These are phyloP conservation scores for Mactromeris polynyma DNA, from an alignment of 2,888 invertebrate species.

Conservation along the genomic window DNA sequence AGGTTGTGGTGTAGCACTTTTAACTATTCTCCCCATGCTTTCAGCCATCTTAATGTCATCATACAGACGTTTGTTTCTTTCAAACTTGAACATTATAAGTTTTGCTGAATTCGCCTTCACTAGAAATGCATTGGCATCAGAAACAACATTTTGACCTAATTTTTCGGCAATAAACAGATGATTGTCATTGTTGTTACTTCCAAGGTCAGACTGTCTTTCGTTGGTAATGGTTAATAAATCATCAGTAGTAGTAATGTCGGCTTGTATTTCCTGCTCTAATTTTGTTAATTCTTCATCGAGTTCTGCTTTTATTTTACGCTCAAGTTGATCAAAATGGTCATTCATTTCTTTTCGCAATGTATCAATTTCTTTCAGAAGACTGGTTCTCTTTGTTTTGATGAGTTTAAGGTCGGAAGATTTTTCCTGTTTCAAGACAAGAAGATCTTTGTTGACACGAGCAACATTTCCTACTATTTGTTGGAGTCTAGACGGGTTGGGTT, in stretches of 20 bases:
- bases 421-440: not conserved
- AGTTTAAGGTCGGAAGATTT: not conserved
- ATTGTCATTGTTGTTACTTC: not conserved
- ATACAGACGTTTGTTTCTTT: not conserved
- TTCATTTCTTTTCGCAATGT: not conserved
- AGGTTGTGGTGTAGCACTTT: not conserved
- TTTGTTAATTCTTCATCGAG: not conserved
- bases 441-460: not conserved
- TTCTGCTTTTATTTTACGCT: not conserved
- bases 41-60: not conserved
- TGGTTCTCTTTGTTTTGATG: not conserved
- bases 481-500: not conserved
- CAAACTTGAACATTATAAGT: not conserved
- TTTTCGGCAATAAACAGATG: slow-evolving; percentile 2
- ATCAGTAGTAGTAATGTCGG: not conserved
- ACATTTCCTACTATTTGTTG: not conserved
- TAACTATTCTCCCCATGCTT: not conserved
- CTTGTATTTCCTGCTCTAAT: not conserved
- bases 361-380: not conserved
- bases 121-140: not conserved
- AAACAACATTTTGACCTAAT: not conserved
- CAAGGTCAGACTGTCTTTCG: not conserved
- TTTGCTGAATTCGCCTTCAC: not conserved
- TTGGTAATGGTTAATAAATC: not conserved
- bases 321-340: not conserved